Evolutionary conservation across 1,140 invertebrate species (phyloP).

Genomic region (Pentalonia nigronervosa): DNA sequence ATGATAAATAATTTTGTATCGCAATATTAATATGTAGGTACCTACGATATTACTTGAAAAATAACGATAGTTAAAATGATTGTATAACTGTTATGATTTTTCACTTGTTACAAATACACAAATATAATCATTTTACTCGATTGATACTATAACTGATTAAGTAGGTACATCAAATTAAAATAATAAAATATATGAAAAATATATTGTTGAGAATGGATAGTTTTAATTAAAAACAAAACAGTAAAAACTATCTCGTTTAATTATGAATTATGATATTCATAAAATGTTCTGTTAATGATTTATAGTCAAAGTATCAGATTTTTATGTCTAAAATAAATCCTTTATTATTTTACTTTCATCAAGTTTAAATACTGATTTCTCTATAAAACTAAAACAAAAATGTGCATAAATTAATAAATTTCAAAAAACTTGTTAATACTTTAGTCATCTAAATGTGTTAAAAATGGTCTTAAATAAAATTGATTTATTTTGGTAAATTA

Average conservation of each 20-base stretch:
- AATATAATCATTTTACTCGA: background rate
- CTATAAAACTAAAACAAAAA: no score
- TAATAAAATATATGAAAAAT: background rate
- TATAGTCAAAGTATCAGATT: background rate
- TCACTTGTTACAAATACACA: background rate
- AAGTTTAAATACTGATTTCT: no score
- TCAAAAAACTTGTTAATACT: background rate
- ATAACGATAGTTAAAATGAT: background rate
- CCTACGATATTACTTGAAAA: background rate
- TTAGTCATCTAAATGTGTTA: background rate
- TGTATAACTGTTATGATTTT: background rate
- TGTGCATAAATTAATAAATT: background rate
- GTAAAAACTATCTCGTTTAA: background rate
- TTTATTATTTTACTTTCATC: no score
- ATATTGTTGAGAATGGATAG: background rate
- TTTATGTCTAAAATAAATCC: background rate
- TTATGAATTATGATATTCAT: background rate
- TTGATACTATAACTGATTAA: background rate
- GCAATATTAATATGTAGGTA: no score
- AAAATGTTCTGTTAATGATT: background rate
- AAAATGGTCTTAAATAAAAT: background rate
- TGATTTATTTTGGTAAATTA: no score
- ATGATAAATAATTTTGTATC: background rate
- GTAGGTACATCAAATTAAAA: background rate
- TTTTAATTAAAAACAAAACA: background rate